Evolutionary conservation across 2,888 invertebrate genomes (phyloP).

Genomic region (Lomographa bimaculata): DNA sequence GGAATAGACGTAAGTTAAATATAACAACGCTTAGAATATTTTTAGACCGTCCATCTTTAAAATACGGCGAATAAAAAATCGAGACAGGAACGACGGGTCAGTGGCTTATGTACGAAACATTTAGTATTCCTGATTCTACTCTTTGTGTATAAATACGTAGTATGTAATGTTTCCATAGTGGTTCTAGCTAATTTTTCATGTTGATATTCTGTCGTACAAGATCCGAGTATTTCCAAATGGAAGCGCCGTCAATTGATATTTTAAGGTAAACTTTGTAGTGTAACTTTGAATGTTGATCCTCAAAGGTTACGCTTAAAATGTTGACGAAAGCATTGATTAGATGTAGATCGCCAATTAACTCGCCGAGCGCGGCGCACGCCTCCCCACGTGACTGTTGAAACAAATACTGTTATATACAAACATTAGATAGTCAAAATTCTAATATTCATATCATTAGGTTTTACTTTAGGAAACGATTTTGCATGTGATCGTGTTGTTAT

Average conservation of each 20-base stretch:
- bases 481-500: slow-evolving; percentile 55
- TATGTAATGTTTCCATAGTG: slow-evolving; percentile 65
- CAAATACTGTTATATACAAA: slow-evolving; percentile 55
- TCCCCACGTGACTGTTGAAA: slow-evolving; percentile 43
- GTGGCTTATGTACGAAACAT: slow-evolving; percentile 55
- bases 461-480: slow-evolving; percentile 77
- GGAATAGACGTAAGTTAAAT: slow-evolving; percentile 50
- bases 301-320: slow-evolving; percentile 58
- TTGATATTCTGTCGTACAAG: slow-evolving; percentile 55
- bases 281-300: slow-evolving; percentile 48
- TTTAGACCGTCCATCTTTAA: slow-evolving; percentile 65
- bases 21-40: slow-evolving; percentile 40
- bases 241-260: slow-evolving; percentile 44
- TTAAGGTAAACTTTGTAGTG: slow-evolving; percentile 58
- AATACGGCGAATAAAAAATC: slow-evolving; percentile 20
- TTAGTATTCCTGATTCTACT: slow-evolving; percentile 70
- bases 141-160: slow-evolving; percentile 70
- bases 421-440: slow-evolving; percentile 80
- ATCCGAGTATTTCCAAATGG: slow-evolving; percentile 41
- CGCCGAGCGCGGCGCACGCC: slow-evolving; percentile 46
- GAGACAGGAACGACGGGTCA: slow-evolving; percentile 52
- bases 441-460: slow-evolving; percentile 82
- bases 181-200: slow-evolving; percentile 67
- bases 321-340: slow-evolving; percentile 48
- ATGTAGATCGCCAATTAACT: slow-evolving; percentile 40